These are phyloP conservation scores for Nestor notabilis DNA, from an alignment of 2,113 vertebrate genomes.

Conservation along the genomic window DNA sequence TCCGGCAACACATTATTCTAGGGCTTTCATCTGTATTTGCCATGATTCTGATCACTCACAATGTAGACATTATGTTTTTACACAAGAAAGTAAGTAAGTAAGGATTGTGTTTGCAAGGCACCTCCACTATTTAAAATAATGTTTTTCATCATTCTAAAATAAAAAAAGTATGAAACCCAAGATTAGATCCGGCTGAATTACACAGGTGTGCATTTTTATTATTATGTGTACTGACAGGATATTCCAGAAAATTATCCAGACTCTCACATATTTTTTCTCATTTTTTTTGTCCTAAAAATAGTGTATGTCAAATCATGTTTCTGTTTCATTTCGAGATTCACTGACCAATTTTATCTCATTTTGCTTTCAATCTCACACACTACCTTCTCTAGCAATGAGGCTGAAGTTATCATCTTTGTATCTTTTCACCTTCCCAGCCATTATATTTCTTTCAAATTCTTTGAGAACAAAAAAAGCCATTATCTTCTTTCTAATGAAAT, in stretches of 20 bases:
- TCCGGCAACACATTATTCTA: not conserved
- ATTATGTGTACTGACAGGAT: not conserved
- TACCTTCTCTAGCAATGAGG: not conserved
- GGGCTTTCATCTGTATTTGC: not conserved
- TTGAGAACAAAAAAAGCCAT: not conserved
- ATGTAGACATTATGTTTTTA: not conserved
- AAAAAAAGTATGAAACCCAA: not conserved
- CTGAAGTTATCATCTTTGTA: not conserved
- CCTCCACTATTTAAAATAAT: not conserved
- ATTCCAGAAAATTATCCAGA: not conserved
- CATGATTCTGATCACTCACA: not conserved
- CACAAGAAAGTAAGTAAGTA: not conserved
- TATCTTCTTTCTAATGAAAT: not conserved
- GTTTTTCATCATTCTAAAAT: not conserved
- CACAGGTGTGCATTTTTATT: not conserved
- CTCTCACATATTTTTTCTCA: not conserved
- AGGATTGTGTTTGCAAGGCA: not conserved
- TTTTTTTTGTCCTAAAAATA: not conserved
- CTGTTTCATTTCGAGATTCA: constrained; percentile 1
- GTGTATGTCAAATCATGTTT: not conserved
- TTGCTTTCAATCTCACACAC: not conserved
- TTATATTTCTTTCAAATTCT: not conserved
- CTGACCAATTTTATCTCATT: not conserved
- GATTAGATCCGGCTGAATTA: not conserved
- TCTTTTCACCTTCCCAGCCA: not conserved